These are phyloP conservation scores for Crocodylus rhombifer DNA, from an alignment of 2,797 vertebrate species.

Conservation along the genomic window DNA sequence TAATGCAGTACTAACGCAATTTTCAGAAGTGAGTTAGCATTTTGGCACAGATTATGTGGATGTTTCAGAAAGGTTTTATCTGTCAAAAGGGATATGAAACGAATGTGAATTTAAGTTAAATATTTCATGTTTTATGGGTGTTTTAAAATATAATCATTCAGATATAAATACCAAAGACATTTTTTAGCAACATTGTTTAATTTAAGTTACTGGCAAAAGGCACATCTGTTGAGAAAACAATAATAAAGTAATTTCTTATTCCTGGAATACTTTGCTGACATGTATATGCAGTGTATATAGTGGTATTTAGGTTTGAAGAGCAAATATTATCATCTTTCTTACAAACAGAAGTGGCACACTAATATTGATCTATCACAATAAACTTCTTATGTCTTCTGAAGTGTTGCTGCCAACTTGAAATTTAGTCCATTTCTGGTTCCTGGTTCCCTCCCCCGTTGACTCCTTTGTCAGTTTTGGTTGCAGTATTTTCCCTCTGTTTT, in stretches of 20 bases:
- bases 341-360: not conserved
- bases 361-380: not conserved
- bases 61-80: not conserved
- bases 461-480: not conserved
- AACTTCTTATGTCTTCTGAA: not conserved
- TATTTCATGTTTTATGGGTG: not conserved
- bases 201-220: not conserved
- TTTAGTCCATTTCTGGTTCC: not conserved
- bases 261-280: not conserved
- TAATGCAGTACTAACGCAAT: not conserved
- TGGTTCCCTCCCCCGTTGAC: not conserved
- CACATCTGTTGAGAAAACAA: not conserved
- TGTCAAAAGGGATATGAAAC: not conserved
- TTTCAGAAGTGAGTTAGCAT: not conserved
- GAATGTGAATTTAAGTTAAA: not conserved
- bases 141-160: not conserved
- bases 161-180: not conserved
- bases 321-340: not conserved
- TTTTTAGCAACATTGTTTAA: not conserved
- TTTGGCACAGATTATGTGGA: not conserved
- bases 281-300: fast-evolving
- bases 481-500: not conserved
- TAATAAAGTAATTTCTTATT: not conserved
- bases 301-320: not conserved
- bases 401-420: not conserved